A percentile compares a stretch with the other conserved stretches of the same genome.
Conservation (phyloP, 2,113 vertebrate genomes). For the Corvus cornix region DNA sequence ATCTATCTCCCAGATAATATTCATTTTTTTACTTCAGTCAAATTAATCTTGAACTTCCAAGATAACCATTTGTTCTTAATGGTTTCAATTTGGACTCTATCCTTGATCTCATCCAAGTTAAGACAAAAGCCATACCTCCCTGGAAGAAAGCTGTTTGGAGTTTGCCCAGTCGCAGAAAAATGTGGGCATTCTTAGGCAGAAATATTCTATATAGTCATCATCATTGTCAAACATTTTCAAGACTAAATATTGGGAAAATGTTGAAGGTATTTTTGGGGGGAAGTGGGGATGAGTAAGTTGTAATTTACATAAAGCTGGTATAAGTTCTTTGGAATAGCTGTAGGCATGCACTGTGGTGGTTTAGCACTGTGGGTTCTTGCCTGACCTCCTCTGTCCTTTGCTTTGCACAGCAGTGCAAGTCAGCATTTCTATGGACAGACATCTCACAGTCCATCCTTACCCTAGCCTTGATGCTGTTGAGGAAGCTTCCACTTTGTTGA, state of each 20-base stretch:
- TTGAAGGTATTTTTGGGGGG: background rate
- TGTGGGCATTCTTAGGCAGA: background rate
- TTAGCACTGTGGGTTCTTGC: background rate
- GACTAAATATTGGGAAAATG: background rate
- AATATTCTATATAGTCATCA: background rate
- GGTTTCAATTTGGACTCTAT: background rate
- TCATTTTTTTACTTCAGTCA: background rate
- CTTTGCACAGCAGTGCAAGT: background rate
- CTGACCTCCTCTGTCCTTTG: background rate
- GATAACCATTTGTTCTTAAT: background rate
- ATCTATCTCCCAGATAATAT: background rate
- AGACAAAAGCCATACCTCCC: background rate
- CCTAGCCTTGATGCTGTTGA: background rate
- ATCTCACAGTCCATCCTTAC: background rate
- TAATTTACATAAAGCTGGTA: background rate
- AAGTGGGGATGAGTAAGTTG: fast-evolving
- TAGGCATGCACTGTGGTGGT: background rate
- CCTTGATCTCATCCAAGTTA: background rate
- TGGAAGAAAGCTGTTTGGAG: background rate
- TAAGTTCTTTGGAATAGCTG: background rate
- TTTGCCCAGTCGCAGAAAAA: background rate
- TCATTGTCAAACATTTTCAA: background rate
- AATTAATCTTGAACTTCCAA: background rate
- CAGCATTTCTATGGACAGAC: background rate
- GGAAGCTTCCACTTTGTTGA: background rate